Evolutionary conservation across 2,797 vertebrate genomes (phyloP), one percentile per base, ranked within the genome.

Genomic region (Siniperca obscura): DNA sequence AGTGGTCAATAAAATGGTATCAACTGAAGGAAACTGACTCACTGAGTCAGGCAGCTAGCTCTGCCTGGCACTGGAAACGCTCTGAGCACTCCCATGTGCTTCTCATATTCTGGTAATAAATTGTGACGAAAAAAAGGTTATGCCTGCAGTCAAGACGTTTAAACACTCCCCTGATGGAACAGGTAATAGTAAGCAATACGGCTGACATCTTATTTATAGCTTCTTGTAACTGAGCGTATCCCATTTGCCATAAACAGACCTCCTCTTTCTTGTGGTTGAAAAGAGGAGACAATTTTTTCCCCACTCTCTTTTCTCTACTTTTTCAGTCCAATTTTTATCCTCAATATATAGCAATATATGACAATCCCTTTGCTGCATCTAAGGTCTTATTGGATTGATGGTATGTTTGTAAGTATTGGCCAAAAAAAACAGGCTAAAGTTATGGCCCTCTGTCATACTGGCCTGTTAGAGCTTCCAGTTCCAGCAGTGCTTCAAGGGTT

Each of bases 161-260:
- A 90, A 92, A 88, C 77, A 79, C 81, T 89, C 87, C 84, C 84
- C 70, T 79, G 86, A 88, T 87, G 78, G 79, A 90, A 76, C 76
- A 91, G 78, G 85, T 88, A 89, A 84, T 81, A 84, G 77, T 77
- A 80, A 85, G 81, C 87, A 89, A 81, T 88, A 79, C 75, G 73
- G 65, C 64, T 83, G 76, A 86, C 80, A 84, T 86, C 78, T 90
- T 92, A 87, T 93, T 91, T 92, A 91, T 86, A 76, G 84, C 70
- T 40, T 76, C 74, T 77, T 83, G 78, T 87, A 88, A 74, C 61
- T 48, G 69, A 86, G 70, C 55, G 62, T 55, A 78, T 86, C 60
- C 80, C 69, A 76, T 87, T 89, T 83, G 74, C 79, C 71, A 81
- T 86, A 81, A 90, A 90, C 78, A 73, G 30, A 62, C 67, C 55